These are phyloP conservation scores for Lysandra bellargus DNA, from an alignment of 2,888 invertebrate genomes.

Conservation along the genomic window DNA sequence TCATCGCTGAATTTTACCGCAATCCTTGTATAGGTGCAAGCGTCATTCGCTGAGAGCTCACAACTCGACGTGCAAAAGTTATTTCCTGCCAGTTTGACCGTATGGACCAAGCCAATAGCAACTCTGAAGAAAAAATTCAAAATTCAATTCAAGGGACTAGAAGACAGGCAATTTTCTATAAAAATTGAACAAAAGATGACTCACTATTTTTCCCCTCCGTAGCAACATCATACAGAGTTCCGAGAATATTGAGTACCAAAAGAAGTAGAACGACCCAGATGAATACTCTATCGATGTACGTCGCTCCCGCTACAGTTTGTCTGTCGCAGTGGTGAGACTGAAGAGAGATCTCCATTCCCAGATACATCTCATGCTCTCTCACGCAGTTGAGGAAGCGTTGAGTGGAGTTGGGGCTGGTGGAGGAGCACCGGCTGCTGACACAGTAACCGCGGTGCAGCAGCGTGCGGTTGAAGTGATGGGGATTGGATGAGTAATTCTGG, in stretches of 20 bases:
- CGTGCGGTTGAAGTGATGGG: conserved; percentile 57
- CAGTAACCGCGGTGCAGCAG: conserved; percentile 64
- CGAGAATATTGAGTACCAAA: conserved; percentile 48
- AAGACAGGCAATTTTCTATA: not conserved
- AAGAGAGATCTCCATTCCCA: conserved; percentile 41
- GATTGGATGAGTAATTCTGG: conserved; percentile 56
- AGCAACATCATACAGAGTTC: conserved; percentile 53
- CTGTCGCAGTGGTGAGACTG: conserved; percentile 54
- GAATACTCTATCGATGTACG: conserved; percentile 44
- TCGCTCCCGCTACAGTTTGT: conserved; percentile 41
- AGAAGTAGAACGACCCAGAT: conserved; percentile 45
- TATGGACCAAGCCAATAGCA: not conserved
- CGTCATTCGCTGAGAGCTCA: not conserved
- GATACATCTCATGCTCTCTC: conserved; percentile 9
- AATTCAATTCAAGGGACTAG: not conserved
- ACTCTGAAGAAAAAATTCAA: not conserved
- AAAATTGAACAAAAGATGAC: not conserved
- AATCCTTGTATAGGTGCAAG: conserved; percentile 13
- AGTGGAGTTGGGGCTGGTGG: conserved; percentile 49
- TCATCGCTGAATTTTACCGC: not conserved
- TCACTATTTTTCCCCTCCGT: not conserved
- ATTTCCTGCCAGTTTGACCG: not conserved
- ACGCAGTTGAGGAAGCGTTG: conserved; percentile 56
- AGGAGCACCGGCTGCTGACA: conserved; percentile 51
- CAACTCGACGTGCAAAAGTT: not conserved